Base-by-base conservation (phyloP, 1,140 invertebrate species). In the Bombus sylvicola region DNA sequence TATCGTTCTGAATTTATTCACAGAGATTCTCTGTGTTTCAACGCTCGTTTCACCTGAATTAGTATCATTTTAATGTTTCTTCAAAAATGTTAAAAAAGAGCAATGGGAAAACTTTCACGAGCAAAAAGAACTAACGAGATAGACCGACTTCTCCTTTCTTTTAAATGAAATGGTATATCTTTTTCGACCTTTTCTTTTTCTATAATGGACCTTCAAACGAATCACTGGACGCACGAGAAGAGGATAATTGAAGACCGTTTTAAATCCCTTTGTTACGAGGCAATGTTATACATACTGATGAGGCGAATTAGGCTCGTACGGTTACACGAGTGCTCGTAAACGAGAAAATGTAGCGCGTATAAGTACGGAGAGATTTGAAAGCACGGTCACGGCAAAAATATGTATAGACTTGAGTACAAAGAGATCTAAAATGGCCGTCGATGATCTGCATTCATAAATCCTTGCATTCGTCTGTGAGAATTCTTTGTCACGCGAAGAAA, bases 241-340 rank as follows among this genome's bases (percentile, higher is more conserved):
- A 64, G 31, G 25, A 34, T 80, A 80, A 80, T 80, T 69, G 78
- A 80, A 69, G 64, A 8, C 43, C 43, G 25, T 80, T 80, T 80
- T 69, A 80, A 80, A 80, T 80, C 78, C 78, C 34, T 80, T 80
- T 69, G 78, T 80, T 53, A 69, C 78, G 78, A 53, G 64, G 37
- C 57, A 80, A 80, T 66, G 78, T 80, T 80, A 80, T 80, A 69
- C 78, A 80, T 80, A 80, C 64, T 80, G 78, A 80, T 69, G 78
- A 80, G 78, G 62, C 64, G 78, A 80, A 69, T 80, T 68, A 80
- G 78, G 25, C 41, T 43, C 31, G 31, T 62, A 69, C 53, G 64
- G 64, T 68, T 68, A 53, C 78, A 69, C 64, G 64, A n/a, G 53
- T 80, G 64, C 34, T 53, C 78, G 64, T 69, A 80, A 80, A 80